Percentiles rank a stretch among this genome's conserved stretches.
Evolutionary conservation across 2,113 vertebrate genomes (phyloP).

Genomic region (Mobula birostris): DNA sequence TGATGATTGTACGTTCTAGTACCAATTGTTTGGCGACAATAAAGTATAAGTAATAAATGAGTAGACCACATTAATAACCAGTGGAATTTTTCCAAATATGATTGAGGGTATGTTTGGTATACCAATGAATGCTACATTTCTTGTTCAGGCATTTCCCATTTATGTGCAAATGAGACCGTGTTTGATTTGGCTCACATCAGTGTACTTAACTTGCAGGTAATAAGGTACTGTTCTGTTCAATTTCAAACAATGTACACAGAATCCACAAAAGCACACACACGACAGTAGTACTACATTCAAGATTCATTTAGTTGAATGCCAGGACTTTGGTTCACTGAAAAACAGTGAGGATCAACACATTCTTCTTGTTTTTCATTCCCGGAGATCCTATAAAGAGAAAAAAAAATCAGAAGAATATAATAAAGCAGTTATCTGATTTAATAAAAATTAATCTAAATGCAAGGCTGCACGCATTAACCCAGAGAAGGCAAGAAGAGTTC

Average conservation of each 20-base stretch:
- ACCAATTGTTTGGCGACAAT: too few species aligned
- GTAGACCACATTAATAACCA: neutral
- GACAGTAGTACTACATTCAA: neutral
- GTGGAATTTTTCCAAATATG: neutral
- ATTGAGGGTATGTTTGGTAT: neutral
- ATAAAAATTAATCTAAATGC: neutral
- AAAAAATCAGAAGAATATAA: neutral
- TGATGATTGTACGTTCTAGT: too few species aligned
- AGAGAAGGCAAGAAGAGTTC: neutral
- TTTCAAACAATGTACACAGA: neutral
- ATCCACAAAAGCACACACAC: slow-evolving; percentile 1
- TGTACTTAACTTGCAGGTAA: neutral
- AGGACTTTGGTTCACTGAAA: neutral
- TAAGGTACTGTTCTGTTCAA: neutral
- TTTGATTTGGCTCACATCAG: neutral
- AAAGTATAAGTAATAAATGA: neutral
- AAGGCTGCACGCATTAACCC: neutral
- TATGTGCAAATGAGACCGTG: neutral
- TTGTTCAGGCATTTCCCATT: slow-evolving; percentile 3
- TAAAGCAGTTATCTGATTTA: too few species aligned
- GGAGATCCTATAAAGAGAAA: neutral
- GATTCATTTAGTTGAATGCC: slow-evolving; percentile 12
- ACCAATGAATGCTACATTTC: neutral
- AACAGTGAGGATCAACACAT: neutral
- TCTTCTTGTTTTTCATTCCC: neutral